phyloP scores from a whole-genome alignment of 1,140 invertebrate species.

The Danaus melanippus region DNA sequence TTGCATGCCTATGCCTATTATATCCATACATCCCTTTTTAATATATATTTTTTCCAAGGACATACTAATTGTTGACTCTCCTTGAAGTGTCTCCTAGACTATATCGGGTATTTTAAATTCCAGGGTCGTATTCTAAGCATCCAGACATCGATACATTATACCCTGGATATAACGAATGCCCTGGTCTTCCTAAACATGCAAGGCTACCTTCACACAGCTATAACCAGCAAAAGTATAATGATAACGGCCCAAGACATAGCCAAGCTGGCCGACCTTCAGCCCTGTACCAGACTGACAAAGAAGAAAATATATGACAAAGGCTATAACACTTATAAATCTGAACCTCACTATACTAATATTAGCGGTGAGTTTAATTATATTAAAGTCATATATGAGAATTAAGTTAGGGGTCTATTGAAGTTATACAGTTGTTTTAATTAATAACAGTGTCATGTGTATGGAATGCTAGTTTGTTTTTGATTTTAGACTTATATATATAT shows the following conservation, averaged over 20 bases:
- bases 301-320: constrained; percentile 24
- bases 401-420: too few relatives aligned
- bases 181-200: constrained; percentile 60
- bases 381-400: too few relatives aligned
- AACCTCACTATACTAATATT: constrained; percentile 58
- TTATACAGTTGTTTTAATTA: too few relatives aligned
- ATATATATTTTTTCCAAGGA: too few relatives aligned
- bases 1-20: too few relatives aligned
- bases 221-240: constrained; percentile 50
- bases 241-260: constrained; percentile 54
- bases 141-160: constrained; percentile 53
- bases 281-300: constrained; percentile 34
- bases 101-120: neutral
- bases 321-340: constrained; percentile 42
- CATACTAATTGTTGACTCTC: too few relatives aligned
- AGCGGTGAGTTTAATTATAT: constrained; percentile 33
- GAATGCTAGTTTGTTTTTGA: too few relatives aligned
- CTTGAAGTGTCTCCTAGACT: too few relatives aligned
- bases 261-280: constrained; percentile 53
- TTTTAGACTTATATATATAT: too few relatives aligned
- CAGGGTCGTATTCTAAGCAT: constrained; percentile 56
- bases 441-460: too few relatives aligned
- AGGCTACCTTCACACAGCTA: constrained; percentile 56
- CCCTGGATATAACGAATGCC: constrained; percentile 55
- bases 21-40: too few relatives aligned